phyloP scores from a whole-genome alignment of 2,797 vertebrate genomes.

The Cygnus olor region DNA sequence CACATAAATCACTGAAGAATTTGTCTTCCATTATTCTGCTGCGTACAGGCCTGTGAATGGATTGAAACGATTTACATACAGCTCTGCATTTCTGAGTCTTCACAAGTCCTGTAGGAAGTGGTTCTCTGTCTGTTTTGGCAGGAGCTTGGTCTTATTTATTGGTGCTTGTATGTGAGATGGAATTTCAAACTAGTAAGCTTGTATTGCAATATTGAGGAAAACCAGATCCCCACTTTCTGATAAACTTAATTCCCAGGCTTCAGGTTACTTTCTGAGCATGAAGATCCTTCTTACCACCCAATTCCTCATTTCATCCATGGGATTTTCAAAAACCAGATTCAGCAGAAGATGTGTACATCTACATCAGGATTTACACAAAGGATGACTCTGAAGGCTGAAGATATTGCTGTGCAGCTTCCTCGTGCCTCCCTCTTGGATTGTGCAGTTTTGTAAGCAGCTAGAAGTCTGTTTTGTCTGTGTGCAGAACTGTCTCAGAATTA shows the following conservation, averaged over 20 bases:
- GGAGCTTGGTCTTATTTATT: constrained; percentile 41
- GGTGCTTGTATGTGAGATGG: neutral
- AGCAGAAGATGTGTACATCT: neutral
- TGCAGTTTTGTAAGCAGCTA: neutral
- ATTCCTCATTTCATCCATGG: neutral
- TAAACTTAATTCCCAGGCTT: constrained; percentile 27
- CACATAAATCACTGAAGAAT: constrained; percentile 18
- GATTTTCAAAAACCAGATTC: neutral
- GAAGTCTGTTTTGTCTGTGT: neutral
- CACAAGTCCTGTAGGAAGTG: constrained; percentile 38
- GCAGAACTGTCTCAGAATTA: neutral
- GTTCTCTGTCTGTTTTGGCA: constrained; percentile 39
- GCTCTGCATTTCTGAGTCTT: neutral
- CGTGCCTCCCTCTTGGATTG: neutral
- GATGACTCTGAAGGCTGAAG: neutral
- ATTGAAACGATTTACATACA: constrained; percentile 35
- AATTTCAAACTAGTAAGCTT: constrained; percentile 42
- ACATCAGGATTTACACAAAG: neutral
- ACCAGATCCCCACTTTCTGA: constrained; percentile 34
- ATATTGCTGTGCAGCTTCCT: neutral
- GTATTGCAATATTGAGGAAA: constrained; percentile 14
- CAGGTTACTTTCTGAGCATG: neutral
- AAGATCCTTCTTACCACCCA: neutral
- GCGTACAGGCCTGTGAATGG: neutral
- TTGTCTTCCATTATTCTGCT: constrained; percentile 29